These are phyloP conservation scores for Alcis repandata DNA, from an alignment of 2,888 invertebrate species.

Conservation along the genomic window DNA sequence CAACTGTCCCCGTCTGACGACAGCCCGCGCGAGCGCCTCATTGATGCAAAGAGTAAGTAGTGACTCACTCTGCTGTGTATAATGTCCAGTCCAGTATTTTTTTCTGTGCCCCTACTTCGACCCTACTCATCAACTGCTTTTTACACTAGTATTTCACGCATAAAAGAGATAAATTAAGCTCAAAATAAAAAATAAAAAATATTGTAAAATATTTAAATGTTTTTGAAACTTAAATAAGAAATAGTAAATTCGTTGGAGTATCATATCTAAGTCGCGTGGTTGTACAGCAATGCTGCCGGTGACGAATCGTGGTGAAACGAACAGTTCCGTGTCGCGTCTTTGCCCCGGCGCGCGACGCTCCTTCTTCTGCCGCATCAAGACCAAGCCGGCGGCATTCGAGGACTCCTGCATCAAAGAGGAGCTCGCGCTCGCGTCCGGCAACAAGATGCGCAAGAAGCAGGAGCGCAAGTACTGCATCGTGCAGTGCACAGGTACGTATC, in stretches of 20 bases:
- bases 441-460: slow-evolving; percentile 88
- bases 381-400: slow-evolving; percentile 80
- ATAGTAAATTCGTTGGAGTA: too few species aligned
- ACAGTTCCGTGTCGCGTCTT: slow-evolving; percentile 91
- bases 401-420: slow-evolving; percentile 91
- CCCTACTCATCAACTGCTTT: too few species aligned
- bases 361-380: slow-evolving; percentile 97
- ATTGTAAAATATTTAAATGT: too few species aligned
- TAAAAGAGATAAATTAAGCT: too few species aligned
- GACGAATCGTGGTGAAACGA: slow-evolving; percentile 95
- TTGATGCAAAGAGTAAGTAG: slow-evolving; percentile 95
- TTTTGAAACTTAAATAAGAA: too few species aligned
- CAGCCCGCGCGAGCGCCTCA: slow-evolving; percentile 94
- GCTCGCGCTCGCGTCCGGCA: slow-evolving; percentile 86
- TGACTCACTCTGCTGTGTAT: background rate
- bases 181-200: too few species aligned
- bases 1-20: slow-evolving; percentile 96
- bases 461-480: slow-evolving; percentile 96
- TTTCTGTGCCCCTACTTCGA: too few species aligned
- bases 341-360: slow-evolving; percentile 96
- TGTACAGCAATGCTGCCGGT: slow-evolving; percentile 95
- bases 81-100: too few species aligned
- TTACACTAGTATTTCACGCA: too few species aligned
- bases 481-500: slow-evolving; percentile 91
- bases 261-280: background rate